phyloP scores from a whole-genome alignment of 2,113 vertebrate genomes.

The Suricata suricatta region DNA sequence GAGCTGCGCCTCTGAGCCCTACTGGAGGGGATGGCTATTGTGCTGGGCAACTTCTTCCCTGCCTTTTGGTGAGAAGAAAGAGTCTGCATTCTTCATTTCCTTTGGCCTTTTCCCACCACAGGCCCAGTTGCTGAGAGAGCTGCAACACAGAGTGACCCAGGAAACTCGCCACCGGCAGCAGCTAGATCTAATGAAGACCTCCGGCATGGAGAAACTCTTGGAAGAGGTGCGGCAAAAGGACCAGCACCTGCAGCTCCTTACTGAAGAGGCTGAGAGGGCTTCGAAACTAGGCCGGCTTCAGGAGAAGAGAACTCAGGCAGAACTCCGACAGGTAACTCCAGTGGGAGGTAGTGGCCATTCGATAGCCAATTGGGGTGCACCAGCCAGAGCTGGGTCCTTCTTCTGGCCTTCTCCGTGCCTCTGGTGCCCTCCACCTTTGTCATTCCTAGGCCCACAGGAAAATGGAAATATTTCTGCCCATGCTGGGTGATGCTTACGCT shows the following conservation, averaged over 20 bases:
- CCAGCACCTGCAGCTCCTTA: conserved; percentile 73
- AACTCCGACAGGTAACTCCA: conserved; percentile 81
- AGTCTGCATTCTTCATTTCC: neutral
- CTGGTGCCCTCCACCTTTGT: neutral
- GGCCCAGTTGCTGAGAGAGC: conserved; percentile 82
- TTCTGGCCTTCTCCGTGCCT: neutral
- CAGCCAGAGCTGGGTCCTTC: neutral
- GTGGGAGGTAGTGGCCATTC: fast-evolving
- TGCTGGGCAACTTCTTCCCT: neutral
- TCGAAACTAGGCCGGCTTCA: conserved; percentile 76
- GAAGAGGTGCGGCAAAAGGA: conserved; percentile 81
- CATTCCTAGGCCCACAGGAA: neutral
- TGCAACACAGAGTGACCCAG: conserved; percentile 72
- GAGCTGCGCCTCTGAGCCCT: neutral
- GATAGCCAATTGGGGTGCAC: fast-evolving
- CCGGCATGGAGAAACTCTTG: conserved; percentile 82
- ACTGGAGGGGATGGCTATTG: neutral
- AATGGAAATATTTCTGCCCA: neutral
- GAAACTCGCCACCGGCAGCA: conserved; percentile 80
- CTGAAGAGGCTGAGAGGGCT: conserved; percentile 79
- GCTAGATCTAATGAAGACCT: conserved; percentile 74
- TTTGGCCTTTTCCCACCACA: conserved; percentile 52
- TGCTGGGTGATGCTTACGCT: neutral
- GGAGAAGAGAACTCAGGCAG: conserved; percentile 76
- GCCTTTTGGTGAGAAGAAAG: neutral